Evolutionary conservation across 2,113 vertebrate genomes (phyloP).

Genomic region (Myotis lucifugus): DNA sequence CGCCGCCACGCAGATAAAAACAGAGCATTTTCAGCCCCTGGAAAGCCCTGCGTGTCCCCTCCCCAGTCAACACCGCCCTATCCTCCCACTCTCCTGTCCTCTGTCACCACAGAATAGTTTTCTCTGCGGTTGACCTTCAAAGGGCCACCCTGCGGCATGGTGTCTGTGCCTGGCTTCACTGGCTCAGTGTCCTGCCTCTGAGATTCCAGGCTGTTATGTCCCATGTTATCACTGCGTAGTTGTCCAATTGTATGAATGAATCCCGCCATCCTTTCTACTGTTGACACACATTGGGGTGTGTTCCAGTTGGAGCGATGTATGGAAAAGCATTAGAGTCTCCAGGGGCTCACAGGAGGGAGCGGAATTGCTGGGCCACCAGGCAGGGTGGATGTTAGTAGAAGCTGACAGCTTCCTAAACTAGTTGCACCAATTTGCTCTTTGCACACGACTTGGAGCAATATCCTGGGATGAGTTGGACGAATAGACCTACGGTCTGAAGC

Average conservation of each 20-base stretch:
- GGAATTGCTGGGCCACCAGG: rapidly evolving
- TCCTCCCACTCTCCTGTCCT: background rate
- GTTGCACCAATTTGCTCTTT: background rate
- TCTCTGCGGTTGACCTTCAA: background rate
- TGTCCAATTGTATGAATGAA: rapidly evolving
- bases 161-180: no score
- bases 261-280: background rate
- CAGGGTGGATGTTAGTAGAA: rapidly evolving
- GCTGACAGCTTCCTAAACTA: rapidly evolving
- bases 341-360: background rate
- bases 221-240: background rate
- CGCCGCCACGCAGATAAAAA: background rate
- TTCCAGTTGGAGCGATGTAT: no score
- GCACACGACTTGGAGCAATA: rapidly evolving
- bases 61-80: no score
- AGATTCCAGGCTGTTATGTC: background rate
- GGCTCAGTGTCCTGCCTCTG: background rate
- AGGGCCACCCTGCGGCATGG: no score
- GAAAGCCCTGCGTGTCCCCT: background rate
- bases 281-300: rapidly evolving
- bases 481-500: background rate
- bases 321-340: background rate
- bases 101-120: background rate
- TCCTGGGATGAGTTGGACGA: background rate
- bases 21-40: background rate